phyloP scores from a whole-genome alignment of 2,113 vertebrate species.

The Daphoenositta chrysoptera region DNA sequence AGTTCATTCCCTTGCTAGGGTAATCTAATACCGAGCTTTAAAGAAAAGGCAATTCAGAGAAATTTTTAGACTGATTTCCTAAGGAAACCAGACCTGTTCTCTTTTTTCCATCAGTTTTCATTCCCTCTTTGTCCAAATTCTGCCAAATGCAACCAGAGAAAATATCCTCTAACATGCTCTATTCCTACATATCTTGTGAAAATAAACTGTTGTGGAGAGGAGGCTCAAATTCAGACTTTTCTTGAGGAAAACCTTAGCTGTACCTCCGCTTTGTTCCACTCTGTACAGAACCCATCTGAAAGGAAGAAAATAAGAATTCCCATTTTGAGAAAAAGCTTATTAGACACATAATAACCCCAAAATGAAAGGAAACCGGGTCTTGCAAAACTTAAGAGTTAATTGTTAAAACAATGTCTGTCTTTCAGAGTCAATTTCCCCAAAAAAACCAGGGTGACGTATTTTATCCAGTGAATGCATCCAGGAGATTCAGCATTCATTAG shows the following conservation, averaged over 20 bases:
- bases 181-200: neutral
- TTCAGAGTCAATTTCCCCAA: neutral
- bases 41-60: neutral
- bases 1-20: neutral
- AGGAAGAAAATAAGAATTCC: neutral
- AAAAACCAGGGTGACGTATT: rapidly evolving
- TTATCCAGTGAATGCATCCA: neutral
- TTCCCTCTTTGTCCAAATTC: neutral
- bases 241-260: neutral
- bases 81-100: neutral
- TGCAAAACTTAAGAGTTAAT: neutral
- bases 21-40: neutral
- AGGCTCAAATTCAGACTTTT: neutral
- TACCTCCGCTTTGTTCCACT: neutral
- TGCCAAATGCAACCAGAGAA: neutral
- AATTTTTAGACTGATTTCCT: neutral
- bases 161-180: too few species aligned
- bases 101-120: neutral
- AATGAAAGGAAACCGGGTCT: neutral
- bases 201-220: neutral
- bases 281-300: neutral
- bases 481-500: neutral
- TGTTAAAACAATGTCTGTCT: neutral
- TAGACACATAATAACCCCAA: neutral
- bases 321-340: neutral